Conservation (phyloP, 2,888 invertebrate genomes). For the Drosophila robusta region DNA sequence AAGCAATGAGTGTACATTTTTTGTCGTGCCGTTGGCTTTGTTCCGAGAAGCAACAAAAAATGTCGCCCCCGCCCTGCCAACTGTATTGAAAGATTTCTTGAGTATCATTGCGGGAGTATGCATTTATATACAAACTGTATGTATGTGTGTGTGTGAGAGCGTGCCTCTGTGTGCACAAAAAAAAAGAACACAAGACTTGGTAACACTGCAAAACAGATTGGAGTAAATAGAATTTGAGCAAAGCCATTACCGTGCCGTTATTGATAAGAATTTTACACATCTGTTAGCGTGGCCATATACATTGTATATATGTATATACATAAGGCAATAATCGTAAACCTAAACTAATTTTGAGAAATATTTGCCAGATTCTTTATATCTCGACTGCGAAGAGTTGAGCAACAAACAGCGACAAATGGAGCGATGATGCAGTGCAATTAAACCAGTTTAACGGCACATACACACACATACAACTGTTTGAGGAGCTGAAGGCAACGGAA, state of each 20-base stretch:
- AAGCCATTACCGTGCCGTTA: no score
- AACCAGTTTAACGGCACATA: slow-evolving; percentile 70
- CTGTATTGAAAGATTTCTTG: slow-evolving; percentile 6
- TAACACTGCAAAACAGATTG: slow-evolving; percentile 16
- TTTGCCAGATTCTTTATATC: slow-evolving; percentile 37
- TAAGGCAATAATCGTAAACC: slow-evolving; percentile 16
- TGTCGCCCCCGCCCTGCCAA: slow-evolving; percentile 12
- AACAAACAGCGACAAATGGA: slow-evolving; percentile 29
- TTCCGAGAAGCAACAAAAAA: slow-evolving; percentile 10
- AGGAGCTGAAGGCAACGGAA: slow-evolving; percentile 11
- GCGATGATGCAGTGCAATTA: slow-evolving; percentile 56
- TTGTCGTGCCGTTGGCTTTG: slow-evolving; percentile 13
- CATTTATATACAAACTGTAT: background rate
- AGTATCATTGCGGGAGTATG: slow-evolving; percentile 20
- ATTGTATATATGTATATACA: background rate
- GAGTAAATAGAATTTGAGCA: slow-evolving; percentile 4
- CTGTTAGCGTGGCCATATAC: background rate
- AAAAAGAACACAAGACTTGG: slow-evolving; percentile 8
- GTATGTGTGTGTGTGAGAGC: slow-evolving; percentile 2
- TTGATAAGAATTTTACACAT: slow-evolving; percentile 28
- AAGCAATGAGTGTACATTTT: slow-evolving; percentile 36
- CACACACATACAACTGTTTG: slow-evolving; percentile 27
- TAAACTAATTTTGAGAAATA: slow-evolving; percentile 20
- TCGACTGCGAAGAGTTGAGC: slow-evolving; percentile 24
- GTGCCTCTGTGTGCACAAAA: background rate